A percentile compares a stretch with the other conserved stretches of the same genome.
phyloP scores from a whole-genome alignment of 92 coral and sea anemone genomes.

The Umimayanthus chanpuru region DNA sequence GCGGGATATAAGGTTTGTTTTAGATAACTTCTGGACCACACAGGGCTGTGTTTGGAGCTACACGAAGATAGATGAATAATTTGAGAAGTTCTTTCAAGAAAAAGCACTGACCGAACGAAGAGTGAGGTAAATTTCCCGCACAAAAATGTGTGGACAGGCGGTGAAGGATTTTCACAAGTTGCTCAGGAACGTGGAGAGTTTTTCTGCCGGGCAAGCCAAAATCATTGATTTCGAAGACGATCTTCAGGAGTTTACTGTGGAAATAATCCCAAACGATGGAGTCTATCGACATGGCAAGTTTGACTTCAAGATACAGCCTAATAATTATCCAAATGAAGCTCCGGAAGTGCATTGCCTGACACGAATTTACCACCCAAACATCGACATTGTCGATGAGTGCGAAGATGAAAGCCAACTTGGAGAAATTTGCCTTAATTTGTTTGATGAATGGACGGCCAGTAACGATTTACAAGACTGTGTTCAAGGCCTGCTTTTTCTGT shows the following conservation, averaged over 20 bases:
- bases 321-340: constrained; percentile 65
- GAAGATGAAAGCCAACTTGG: constrained; percentile 41
- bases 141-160: constrained; percentile 62
- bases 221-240: constrained; percentile 71
- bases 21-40: no score
- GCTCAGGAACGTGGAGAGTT: constrained; percentile 74
- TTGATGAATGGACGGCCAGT: constrained; percentile 83
- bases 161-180: constrained; percentile 85
- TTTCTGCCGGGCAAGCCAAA: constrained; percentile 82
- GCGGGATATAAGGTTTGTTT: background rate
- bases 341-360: constrained; percentile 73
- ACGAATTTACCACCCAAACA: constrained; percentile 87
- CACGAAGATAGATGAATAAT: background rate
- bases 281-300: constrained; percentile 79
- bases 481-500: constrained; percentile 85
- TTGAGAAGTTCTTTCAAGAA: background rate
- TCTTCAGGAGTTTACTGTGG: constrained; percentile 64
- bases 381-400: constrained; percentile 48
- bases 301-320: constrained; percentile 54
- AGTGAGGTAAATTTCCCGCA: background rate
- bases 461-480: constrained; percentile 88
- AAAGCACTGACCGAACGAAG: no score
- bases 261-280: constrained; percentile 86
- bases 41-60: background rate
- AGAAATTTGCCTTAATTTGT: constrained; percentile 82